A percentile compares a stretch with the other conserved stretches of the same genome.
Evolutionary conservation across 2,113 vertebrate genomes (phyloP).

Genomic region (Crypturellus undulatus): DNA sequence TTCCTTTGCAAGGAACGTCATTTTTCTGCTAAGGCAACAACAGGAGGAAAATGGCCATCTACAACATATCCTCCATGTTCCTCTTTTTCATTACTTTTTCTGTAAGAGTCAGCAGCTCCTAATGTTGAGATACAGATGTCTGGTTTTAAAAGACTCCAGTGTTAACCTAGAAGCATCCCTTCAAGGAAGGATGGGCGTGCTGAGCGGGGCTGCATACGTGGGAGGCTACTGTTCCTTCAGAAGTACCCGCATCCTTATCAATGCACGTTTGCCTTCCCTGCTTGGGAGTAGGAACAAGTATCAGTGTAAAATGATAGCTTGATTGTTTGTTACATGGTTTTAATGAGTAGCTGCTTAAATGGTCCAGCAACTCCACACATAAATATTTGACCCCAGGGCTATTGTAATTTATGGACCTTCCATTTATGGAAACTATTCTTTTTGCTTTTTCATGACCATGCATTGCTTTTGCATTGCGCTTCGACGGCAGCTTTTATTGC

Average conservation of each 20-base stretch:
- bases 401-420: slow-evolving; percentile 62
- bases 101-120: background rate
- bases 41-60: background rate
- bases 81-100: background rate
- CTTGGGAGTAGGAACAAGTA: slow-evolving; percentile 6
- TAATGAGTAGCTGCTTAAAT: slow-evolving; percentile 64
- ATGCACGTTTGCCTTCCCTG: background rate
- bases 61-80: background rate
- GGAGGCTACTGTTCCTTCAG: background rate
- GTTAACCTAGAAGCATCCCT: background rate
- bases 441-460: background rate
- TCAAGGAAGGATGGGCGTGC: background rate
- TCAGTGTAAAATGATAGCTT: slow-evolving; percentile 48
- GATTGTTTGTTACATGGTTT: slow-evolving; percentile 56
- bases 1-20: background rate
- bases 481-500: slow-evolving; percentile 18
- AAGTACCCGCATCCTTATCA: background rate
- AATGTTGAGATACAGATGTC: background rate
- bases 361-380: slow-evolving; percentile 53
- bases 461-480: slow-evolving; percentile 2
- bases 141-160: background rate
- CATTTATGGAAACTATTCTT: slow-evolving; percentile 46
- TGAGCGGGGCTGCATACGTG: background rate
- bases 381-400: slow-evolving; percentile 66
- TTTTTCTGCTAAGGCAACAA: background rate